Evolutionary conservation across 2,797 vertebrate genomes (phyloP), one percentile per base, ranked within the genome.

Genomic region (Petrocephalus schoutedeni): DNA sequence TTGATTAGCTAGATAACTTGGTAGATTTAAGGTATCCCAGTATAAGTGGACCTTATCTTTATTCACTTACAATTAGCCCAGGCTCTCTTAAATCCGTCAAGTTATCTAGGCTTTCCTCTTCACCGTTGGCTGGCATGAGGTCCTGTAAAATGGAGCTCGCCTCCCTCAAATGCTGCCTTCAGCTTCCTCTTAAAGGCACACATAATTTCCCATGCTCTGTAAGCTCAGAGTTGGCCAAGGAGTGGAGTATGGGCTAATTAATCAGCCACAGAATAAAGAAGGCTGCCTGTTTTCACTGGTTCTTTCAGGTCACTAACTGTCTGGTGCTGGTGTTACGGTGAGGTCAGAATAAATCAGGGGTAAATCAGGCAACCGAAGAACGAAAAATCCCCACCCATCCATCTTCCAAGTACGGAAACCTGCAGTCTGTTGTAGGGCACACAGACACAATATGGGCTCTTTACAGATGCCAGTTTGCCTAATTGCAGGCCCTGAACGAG

Each of bases 61-160:
- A 0, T 71, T 71, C 64, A 36, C 64, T 36, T 36, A 71, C 10
- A 71, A 32, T 71, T 36, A 67, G 64, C 64, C 64, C 28, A 32
- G 23, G 14, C 23, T 67, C 16, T 4, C 28, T 67, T 71, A 71
- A 71, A 71, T 71, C 28, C 12, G 0, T 71, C 64, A 36, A 71
- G 64, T 71, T 71, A 28, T 71, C 64, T 12, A 71, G 64, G 41
- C 14, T 45, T 90, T 90, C 92, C 92, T 90, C 90, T 92, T 94
- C 93, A 93, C 92, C 94, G 92, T 95, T 93, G 92, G 90, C 87
- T 92, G 91, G 93, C 94, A 92, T 94, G 94, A 93, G 94, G 93
- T 94, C 91, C 93, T 94, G 93, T 94, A 94, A 94, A 95, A 95
- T 94, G 90, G 92, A 93, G 92, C 93, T 90, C 92, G 93, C 91